Percentiles rank a stretch among this genome's conserved stretches.
Conservation (phyloP, 2,888 invertebrate species). For the Loripinus fragilis region DNA sequence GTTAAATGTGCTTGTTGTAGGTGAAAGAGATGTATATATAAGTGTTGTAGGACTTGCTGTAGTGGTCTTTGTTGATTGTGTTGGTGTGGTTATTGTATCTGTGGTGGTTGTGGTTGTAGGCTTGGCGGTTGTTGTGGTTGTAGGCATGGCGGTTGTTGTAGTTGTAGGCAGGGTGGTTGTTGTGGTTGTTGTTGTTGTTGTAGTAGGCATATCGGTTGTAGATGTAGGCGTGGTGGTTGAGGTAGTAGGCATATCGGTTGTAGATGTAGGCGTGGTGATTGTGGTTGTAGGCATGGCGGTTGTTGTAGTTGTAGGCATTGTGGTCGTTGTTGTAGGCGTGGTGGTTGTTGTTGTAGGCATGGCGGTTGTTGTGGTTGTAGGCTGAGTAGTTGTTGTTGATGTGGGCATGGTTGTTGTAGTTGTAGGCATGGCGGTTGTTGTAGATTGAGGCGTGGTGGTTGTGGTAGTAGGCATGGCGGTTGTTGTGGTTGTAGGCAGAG, state of each 20-base stretch:
- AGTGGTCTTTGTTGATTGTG: no score
- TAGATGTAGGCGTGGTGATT: neutral
- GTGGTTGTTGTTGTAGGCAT: neutral
- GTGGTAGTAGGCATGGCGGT: no score
- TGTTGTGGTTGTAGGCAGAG: no score
- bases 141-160: neutral
- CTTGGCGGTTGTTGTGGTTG: neutral
- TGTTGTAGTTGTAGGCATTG: neutral
- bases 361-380: neutral
- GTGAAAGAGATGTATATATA: neutral
- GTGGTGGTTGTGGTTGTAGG: neutral
- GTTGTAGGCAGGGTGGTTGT: neutral
- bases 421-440: neutral
- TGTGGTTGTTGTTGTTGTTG: neutral
- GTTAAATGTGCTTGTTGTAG: neutral
- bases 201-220: neutral
- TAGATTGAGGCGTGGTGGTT: neutral
- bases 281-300: neutral
- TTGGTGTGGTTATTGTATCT: neutral
- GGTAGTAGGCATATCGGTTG: neutral
- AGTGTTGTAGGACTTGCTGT: neutral
- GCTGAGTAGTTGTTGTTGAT: neutral
- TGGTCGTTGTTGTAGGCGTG: neutral
- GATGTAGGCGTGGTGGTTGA: neutral
- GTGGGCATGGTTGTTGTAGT: neutral